A percentile compares a stretch with the other conserved stretches of the same genome.
These are phyloP conservation scores for Trematocara nigrifrons DNA, from an alignment of 2,113 vertebrate species.

Conservation along the genomic window DNA sequence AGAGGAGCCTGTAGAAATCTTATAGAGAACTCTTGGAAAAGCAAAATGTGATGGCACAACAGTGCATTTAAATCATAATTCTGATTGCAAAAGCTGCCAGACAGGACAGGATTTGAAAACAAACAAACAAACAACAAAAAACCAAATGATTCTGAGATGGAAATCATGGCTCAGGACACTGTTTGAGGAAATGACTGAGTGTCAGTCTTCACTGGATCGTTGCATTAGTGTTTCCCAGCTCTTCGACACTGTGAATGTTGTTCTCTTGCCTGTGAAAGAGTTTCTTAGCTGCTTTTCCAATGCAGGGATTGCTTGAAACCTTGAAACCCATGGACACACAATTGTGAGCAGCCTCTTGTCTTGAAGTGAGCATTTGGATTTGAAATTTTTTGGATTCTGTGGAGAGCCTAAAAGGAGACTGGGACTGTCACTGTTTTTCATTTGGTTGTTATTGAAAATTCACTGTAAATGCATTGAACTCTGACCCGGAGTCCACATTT, in stretches of 20 bases:
- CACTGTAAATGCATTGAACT: not conserved
- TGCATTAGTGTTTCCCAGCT: not conserved
- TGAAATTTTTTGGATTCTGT: not conserved
- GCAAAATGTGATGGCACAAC: not conserved
- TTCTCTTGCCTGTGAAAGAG: not conserved
- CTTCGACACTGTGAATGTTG: not conserved
- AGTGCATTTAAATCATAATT: not conserved
- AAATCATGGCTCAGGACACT: not conserved
- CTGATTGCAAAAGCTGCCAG: not conserved
- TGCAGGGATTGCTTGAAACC: not conserved
- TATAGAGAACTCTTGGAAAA: not conserved
- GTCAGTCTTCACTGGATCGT: not conserved
- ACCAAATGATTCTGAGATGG: accelerated
- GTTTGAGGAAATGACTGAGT: not conserved
- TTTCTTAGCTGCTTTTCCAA: accelerated
- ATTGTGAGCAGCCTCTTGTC: not conserved
- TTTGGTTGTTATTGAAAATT: not conserved
- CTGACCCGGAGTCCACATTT: not conserved
- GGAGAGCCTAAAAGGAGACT: not conserved
- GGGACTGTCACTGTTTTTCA: not conserved
- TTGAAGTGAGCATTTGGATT: not conserved
- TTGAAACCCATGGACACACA: not conserved
- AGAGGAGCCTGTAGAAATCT: not conserved
- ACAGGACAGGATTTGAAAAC: accelerated
- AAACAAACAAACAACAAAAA: not conserved